Base-by-base conservation (phyloP, 2,797 vertebrate genomes). In the Crypturellus tataupa region DNA sequence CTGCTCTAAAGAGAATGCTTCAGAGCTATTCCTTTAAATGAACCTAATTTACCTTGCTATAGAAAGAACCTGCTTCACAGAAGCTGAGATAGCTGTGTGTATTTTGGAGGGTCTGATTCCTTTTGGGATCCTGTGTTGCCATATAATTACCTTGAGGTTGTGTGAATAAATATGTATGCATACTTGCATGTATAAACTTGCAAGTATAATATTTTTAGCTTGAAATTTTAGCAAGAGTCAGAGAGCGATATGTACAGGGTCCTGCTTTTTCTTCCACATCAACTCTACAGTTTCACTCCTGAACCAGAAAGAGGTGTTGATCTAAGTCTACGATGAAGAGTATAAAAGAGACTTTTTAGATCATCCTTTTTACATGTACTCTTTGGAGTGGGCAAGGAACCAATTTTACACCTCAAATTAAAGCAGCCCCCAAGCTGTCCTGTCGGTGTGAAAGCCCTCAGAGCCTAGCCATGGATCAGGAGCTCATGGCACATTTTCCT, bases 91-190 rank as follows among this genome's bases (percentile, higher is more conserved):
- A 80, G 53, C 85, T 91, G 56, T 29, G 14, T 81, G 25, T 68
- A 29, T 91, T 91, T 91, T 89, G 78, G 39, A 77, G 78, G 80
- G 85, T 63, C 62, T 44, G 68, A 69, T 77, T 88, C 53, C 90
- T 68, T 82, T 70, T 56, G 89, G 67, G 78, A 80, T 89, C 77
- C 73, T 87, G 64, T 47, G 44, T 92, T 94, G 85, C 70, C 7
- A 4, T 80, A 85, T 90, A 91, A 94, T 92, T 92, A 94, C 95
- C 73, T 56, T 67, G 55, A 84, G 70, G 55, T 89, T 87, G 72
- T 87, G 64, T 51, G 77, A 88, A 90, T 94, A 91, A 68, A 93
- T 73, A 84, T 58, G 70, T 80, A 68, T 35, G 7, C 80, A 33
- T 65, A 55, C 68, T 59, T 67, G 59, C 87, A 68, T 40, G 25